Conservation (phyloP, 2,888 invertebrate species). For the Xestia ashworthii region DNA sequence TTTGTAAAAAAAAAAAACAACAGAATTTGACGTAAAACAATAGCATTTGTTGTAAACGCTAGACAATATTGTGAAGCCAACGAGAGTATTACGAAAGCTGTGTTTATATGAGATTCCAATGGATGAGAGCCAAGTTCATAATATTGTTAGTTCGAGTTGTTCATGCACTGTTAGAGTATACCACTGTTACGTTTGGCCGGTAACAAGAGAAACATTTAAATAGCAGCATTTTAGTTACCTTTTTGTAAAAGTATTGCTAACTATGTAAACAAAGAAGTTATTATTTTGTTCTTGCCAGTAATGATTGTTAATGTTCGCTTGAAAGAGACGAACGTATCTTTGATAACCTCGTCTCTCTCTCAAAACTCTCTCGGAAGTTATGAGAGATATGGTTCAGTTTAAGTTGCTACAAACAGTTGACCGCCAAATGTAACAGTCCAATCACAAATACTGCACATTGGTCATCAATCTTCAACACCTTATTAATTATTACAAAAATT, state of each 20-base stretch:
- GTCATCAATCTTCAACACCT: conserved; percentile 34
- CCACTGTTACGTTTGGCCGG: conserved; percentile 43
- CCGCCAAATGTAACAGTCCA: conserved; percentile 42
- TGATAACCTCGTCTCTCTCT: conserved; percentile 10
- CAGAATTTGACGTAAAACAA: conserved; percentile 51
- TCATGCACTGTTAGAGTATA: conserved; percentile 43
- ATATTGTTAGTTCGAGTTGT: conserved; percentile 57
- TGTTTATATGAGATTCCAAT: conserved; percentile 74
- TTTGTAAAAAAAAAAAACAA: background rate
- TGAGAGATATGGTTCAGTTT: conserved; percentile 7
- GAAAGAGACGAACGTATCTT: conserved; percentile 13
- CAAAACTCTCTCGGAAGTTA: background rate
- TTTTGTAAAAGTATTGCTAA: background rate
- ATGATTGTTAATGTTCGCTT: background rate
- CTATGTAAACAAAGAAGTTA: background rate
- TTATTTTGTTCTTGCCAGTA: background rate
- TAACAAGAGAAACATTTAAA: background rate
- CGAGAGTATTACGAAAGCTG: conserved; percentile 84
- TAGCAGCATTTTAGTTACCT: background rate
- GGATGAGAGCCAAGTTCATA: conserved; percentile 49
- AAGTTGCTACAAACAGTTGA: background rate
- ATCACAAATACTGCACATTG: conserved; percentile 45
- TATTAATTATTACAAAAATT: conserved; percentile 31
- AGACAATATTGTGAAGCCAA: conserved; percentile 78
- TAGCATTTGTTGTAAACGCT: conserved; percentile 70